Percentiles rank a stretch among this genome's conserved stretches.
Conservation (phyloP, 2,113 vertebrate species). For the Protomyctophum bolini region DNA sequence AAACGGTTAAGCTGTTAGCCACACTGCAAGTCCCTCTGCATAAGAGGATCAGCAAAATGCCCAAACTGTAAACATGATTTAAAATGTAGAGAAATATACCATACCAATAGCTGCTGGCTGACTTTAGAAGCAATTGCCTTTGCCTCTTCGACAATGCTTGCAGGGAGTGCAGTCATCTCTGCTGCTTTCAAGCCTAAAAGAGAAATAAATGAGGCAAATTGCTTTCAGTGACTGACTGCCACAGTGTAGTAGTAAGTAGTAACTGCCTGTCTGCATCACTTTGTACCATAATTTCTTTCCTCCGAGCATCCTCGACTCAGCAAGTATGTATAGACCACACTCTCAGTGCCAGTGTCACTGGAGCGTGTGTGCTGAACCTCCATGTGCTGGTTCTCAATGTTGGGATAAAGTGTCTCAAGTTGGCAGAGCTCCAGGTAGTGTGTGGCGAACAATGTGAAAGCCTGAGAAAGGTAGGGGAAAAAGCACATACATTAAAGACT, state of each 20-base stretch:
- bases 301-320: slow-evolving; percentile 88
- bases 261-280: not conserved
- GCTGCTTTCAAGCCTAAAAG: slow-evolving; percentile 89
- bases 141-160: slow-evolving; percentile 84
- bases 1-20: not conserved
- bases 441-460: slow-evolving; percentile 94
- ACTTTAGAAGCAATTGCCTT: slow-evolving; percentile 83
- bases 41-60: not conserved
- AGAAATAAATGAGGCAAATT: not conserved
- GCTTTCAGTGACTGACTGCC: slow-evolving; percentile 11
- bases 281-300: slow-evolving; percentile 91
- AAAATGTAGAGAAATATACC: slow-evolving; percentile 25
- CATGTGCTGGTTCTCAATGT: slow-evolving; percentile 95
- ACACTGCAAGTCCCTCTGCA: not conserved
- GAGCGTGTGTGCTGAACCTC: slow-evolving; percentile 88
- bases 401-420: slow-evolving; percentile 88
- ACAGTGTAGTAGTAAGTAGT: slow-evolving; percentile 1
- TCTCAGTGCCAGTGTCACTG: slow-evolving; percentile 77
- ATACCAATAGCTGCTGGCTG: slow-evolving; percentile 86
- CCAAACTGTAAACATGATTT: not conserved
- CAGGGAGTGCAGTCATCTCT: slow-evolving; percentile 87
- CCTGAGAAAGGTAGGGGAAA: slow-evolving; percentile 73
- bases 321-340: slow-evolving; percentile 87
- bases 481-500: slow-evolving; percentile 24
- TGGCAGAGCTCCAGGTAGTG: slow-evolving; percentile 95